Evolutionary conservation across 2,888 invertebrate genomes (phyloP).

Genomic region (Torymus aiolomorphi): DNA sequence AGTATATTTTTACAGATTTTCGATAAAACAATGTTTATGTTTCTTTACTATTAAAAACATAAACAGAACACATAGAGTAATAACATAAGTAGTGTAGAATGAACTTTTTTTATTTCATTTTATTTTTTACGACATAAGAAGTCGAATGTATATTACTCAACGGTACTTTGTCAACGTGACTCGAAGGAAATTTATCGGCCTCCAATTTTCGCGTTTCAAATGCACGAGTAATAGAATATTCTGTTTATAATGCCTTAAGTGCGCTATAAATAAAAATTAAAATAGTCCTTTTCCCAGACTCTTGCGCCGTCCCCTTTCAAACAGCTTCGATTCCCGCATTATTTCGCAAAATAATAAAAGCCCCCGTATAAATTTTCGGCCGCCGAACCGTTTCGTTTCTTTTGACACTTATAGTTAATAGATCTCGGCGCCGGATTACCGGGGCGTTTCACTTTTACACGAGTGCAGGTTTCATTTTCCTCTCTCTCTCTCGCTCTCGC

Average conservation of each 20-base stretch:
- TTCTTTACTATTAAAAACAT: no score
- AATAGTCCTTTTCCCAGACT: constrained; percentile 1
- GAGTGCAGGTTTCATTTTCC: background rate
- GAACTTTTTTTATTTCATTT: no score
- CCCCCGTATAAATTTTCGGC: constrained; percentile 1
- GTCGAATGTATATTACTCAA: no score
- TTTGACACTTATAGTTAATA: constrained; percentile 44
- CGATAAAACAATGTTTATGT: no score
- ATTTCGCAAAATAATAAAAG: constrained; percentile 22
- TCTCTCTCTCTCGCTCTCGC: background rate
- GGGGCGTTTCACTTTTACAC: constrained; percentile 25
- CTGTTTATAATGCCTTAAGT: background rate
- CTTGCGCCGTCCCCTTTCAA: background rate
- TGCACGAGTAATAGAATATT: no score
- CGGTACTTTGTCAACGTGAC: no score
- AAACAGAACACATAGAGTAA: no score
- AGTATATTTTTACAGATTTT: no score
- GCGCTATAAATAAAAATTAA: constrained; percentile 18
- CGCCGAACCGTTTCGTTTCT: background rate
- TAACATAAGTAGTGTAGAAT: no score
- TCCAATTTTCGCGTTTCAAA: no score
- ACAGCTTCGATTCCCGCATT: constrained; percentile 4
- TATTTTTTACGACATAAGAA: no score
- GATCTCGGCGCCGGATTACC: constrained; percentile 21
- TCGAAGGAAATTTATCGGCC: no score